Evolutionary conservation across 2,797 vertebrate genomes (phyloP).

Genomic region (Melanotaenia parkinsoni): DNA sequence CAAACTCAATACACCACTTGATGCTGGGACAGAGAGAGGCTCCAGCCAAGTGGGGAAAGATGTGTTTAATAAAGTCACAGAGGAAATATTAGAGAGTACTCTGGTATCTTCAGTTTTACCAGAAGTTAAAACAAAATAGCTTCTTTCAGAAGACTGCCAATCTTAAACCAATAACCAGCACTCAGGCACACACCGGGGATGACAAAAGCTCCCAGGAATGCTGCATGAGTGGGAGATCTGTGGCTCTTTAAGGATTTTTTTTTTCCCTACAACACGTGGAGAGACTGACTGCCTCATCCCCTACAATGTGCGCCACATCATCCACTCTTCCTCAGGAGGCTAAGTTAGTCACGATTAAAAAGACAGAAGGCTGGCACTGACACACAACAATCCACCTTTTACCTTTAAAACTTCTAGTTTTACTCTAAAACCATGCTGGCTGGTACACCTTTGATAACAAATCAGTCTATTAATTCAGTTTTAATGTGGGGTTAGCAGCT

Average conservation of each 20-base stretch:
- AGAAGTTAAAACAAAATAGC: slow-evolving; percentile 47
- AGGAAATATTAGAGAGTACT: slow-evolving; percentile 39
- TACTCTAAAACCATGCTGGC: slow-evolving; percentile 41
- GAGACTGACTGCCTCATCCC: slow-evolving; percentile 54
- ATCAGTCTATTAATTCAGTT: slow-evolving; percentile 47
- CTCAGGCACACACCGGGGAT: slow-evolving; percentile 37
- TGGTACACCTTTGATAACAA: slow-evolving; percentile 35
- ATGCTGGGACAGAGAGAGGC: neutral
- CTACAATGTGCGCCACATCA: slow-evolving; percentile 70
- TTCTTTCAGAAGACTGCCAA: slow-evolving; percentile 43
- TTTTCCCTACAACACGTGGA: slow-evolving; percentile 53
- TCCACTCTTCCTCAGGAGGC: slow-evolving; percentile 49
- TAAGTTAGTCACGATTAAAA: slow-evolving; percentile 26
- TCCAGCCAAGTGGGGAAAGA: slow-evolving; percentile 45
- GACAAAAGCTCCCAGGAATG: slow-evolving; percentile 71
- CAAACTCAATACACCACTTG: slow-evolving; percentile 30
- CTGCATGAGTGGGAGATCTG: slow-evolving; percentile 61
- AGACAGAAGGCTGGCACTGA: slow-evolving; percentile 22
- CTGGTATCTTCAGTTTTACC: slow-evolving; percentile 28
- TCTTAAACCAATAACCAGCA: slow-evolving; percentile 69
- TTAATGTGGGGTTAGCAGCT: slow-evolving; percentile 44
- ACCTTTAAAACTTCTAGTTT: slow-evolving; percentile 34
- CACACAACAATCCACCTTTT: slow-evolving; percentile 30
- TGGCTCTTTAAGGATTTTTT: slow-evolving; percentile 54
- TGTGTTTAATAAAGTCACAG: slow-evolving; percentile 53